Evolutionary conservation across 2,797 vertebrate genomes (phyloP).

Genomic region (Coccyzus lansbergi): DNA sequence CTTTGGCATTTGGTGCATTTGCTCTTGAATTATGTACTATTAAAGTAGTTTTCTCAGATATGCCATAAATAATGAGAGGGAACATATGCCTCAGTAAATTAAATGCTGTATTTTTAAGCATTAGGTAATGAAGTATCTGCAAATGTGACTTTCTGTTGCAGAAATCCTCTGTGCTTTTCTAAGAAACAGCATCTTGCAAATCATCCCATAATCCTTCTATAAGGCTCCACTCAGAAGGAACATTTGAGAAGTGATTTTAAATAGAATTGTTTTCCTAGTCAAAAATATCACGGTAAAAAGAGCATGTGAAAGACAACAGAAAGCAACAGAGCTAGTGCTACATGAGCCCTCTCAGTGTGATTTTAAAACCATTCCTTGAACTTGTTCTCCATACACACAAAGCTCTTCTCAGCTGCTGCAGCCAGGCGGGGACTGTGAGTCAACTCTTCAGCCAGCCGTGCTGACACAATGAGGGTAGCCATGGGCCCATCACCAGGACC

Average conservation of each 20-base stretch:
- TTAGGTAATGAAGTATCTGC: slow-evolving; percentile 1
- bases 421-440: neutral
- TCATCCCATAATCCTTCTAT: neutral
- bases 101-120: slow-evolving; percentile 1
- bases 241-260: neutral
- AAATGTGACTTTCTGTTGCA: neutral
- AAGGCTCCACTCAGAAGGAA: neutral
- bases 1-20: neutral
- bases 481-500: fast-evolving
- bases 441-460: fast-evolving
- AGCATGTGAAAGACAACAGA: neutral
- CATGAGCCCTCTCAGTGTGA: neutral
- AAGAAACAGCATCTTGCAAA: neutral
- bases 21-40: neutral
- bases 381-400: neutral
- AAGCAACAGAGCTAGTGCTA: neutral
- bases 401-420: neutral
- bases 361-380: neutral
- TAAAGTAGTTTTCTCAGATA: neutral
- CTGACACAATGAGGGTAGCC: neutral
- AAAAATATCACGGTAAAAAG: neutral
- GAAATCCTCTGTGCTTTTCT: slow-evolving; percentile 12
- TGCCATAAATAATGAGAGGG: neutral
- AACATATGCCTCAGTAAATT: slow-evolving; percentile 16
- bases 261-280: neutral